phyloP scores from a whole-genome alignment of 2,113 vertebrate species.

The Turdus rufiventris region DNA sequence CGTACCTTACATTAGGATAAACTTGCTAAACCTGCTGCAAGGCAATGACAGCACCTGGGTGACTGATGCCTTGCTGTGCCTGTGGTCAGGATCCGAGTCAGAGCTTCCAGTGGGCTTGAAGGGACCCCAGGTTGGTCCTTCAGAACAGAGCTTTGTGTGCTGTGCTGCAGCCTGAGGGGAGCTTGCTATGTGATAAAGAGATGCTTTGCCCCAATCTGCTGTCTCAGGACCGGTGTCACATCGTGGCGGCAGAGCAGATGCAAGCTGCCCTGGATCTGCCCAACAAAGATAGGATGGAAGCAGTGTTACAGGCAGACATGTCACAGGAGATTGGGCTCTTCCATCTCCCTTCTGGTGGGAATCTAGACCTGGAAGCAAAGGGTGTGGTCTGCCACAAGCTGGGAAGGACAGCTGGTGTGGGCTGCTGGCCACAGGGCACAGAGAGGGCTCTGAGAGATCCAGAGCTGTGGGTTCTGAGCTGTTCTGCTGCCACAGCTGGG shows the following conservation, averaged over 20 bases:
- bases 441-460: background rate
- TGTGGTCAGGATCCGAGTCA: background rate
- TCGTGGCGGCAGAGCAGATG: background rate
- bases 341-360: background rate
- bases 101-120: background rate
- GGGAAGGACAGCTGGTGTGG: background rate
- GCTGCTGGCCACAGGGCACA: background rate
- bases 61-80: rapidly evolving
- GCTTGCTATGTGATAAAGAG: background rate
- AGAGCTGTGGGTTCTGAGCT: background rate
- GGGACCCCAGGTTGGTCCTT: background rate
- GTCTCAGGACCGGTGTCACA: background rate
- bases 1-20: background rate
- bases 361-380: background rate
- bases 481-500: background rate
- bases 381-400: background rate
- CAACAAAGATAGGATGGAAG: rapidly evolving
- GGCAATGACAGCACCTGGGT: background rate
- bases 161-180: background rate
- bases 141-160: background rate
- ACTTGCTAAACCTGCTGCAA: background rate
- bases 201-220: background rate
- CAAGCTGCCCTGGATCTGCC: background rate
- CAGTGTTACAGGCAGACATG: rapidly evolving
- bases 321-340: background rate